Base-by-base conservation (phyloP, 2,888 invertebrate genomes). In the Oscheius sp. region DNA sequence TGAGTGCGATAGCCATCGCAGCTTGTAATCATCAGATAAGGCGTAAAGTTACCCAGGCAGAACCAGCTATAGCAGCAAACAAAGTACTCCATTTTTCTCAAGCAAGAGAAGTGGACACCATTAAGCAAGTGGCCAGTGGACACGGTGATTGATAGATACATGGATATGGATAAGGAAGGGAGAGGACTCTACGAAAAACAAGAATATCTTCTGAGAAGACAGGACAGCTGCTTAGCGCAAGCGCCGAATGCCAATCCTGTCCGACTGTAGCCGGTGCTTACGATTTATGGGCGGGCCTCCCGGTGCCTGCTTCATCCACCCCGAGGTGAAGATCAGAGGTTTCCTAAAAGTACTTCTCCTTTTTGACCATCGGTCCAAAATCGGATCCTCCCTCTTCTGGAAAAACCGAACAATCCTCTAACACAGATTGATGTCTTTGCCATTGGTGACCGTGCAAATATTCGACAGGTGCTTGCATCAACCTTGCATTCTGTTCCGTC, bases 191-290 rank as follows among this genome's bases (percentile, higher is more conserved):
- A 29, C 47, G 32, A 48, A 63, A 32, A 50, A 63, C 63, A 63
- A 37, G 55, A 68, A 68, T 55, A 55, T 51, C 53, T 55, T 55
- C 55, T 53, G 55, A 37, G 55, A 55, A 55, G 55, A 35, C 55
- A 68, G 53, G 68, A 42, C 68, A 55, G 55, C 42, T 53, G 68
- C 68, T 13, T 60, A 60, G 59, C 68, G 55, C 55, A 33, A 55
- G 68, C 55, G 68, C 68, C 68, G 68, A 68, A 68, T 68, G 68
- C 68, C 68, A 68, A 68, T 68, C 68, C 68, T 68, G 68, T 68
- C 68, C 68, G 68, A 13, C 68, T 68, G 68, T 68, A 68, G 68
- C 68, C 68, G 68, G 68, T 68, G 68, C 68, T 68, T 68, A 68
- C 68, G 68, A 68, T 68, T 68, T 51, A 68, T 68, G 68, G 68